phyloP scores from a whole-genome alignment of 64 coral and sea anemone species.

The Pocillopora verrucosa region DNA sequence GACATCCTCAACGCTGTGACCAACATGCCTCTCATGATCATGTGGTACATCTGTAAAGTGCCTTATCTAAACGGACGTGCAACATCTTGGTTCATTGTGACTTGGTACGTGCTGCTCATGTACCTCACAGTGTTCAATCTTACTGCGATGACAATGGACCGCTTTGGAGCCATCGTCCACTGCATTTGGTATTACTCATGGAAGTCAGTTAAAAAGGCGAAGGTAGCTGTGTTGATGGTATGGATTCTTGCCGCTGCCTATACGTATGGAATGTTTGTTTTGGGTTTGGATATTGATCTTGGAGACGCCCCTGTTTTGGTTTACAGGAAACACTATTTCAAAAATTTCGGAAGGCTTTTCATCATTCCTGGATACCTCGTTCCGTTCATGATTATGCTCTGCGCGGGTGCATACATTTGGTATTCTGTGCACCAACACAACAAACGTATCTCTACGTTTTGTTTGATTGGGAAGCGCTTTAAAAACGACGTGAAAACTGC shows the following conservation, averaged over 20 bases:
- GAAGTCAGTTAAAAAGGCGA: constrained; percentile 69
- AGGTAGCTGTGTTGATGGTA: constrained; percentile 35
- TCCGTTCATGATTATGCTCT: constrained; percentile 46
- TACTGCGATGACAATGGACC: constrained; percentile 69
- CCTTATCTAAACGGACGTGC: constrained; percentile 21
- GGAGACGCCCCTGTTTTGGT: constrained; percentile 65
- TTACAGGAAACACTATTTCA: constrained; percentile 63
- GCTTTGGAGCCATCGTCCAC: constrained; percentile 70
- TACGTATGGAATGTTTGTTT: constrained; percentile 52
- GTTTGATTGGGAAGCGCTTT: constrained; percentile 11
- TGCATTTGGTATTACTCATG: constrained; percentile 66
- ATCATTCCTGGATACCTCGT: constrained; percentile 64
- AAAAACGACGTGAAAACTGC: constrained; percentile 69
- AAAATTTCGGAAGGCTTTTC: constrained; percentile 63
- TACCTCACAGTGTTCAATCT: constrained; percentile 60
- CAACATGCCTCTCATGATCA: constrained; percentile 68
- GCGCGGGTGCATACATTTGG: constrained; percentile 54
- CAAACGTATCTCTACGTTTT: constrained; percentile 14
- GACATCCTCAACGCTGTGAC: constrained; percentile 58
- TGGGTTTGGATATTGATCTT: constrained; percentile 59
- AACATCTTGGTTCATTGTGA: constrained; percentile 54
- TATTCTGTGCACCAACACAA: constrained; percentile 20
- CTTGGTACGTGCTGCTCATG: constrained; percentile 69
- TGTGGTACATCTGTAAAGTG: constrained; percentile 66
- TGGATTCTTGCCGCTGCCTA: constrained; percentile 48